Evolutionary conservation across 2,797 vertebrate genomes (phyloP).

Genomic region (Esox masquinongy): DNA sequence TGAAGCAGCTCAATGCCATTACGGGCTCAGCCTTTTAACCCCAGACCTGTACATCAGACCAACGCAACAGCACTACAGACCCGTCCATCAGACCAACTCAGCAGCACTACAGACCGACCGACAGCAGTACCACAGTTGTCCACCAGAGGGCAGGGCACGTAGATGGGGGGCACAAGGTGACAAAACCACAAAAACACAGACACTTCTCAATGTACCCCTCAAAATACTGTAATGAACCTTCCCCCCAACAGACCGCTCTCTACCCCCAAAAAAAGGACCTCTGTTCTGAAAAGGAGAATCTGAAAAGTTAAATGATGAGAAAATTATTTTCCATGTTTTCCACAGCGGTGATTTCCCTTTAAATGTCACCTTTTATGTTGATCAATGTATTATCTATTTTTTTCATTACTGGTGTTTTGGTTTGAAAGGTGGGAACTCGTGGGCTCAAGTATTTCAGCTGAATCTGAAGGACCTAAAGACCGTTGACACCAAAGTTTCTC

Average conservation of each 20-base stretch:
- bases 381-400: conserved; percentile 9
- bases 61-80: background rate
- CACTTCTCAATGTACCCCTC: conserved; percentile 2
- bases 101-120: background rate
- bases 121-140: conserved; percentile 38
- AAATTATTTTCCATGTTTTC: conserved; percentile 3
- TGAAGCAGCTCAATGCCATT: conserved; percentile 98
- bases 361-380: background rate
- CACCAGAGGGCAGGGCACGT: conserved; percentile 34
- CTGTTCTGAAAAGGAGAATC: background rate
- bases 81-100: background rate
- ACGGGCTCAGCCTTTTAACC: conserved; percentile 94
- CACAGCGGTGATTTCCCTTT: conserved; percentile 8
- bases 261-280: background rate
- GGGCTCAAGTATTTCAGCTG: background rate
- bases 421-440: background rate
- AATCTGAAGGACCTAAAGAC: background rate
- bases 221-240: background rate
- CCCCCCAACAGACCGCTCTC: background rate
- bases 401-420: background rate
- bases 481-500: background rate
- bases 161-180: background rate
- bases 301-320: background rate
- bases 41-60: background rate
- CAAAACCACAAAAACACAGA: background rate